These are phyloP conservation scores for Synanthedon vespiformis DNA, from an alignment of 2,888 invertebrate species.

Conservation along the genomic window DNA sequence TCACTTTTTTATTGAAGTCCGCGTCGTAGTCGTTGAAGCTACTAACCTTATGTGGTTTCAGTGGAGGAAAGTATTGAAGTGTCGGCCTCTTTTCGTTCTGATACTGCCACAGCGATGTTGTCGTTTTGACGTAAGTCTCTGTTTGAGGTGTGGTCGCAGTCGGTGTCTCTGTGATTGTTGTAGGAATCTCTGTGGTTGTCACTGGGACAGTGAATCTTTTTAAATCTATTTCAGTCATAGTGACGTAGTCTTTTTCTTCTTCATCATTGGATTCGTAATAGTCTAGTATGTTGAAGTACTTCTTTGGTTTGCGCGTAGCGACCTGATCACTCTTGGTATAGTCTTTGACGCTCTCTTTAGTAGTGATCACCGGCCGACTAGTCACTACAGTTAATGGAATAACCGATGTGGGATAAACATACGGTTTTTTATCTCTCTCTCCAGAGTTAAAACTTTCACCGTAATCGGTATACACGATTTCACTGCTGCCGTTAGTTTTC, in stretches of 20 bases:
- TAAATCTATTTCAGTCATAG: conserved; percentile 42
- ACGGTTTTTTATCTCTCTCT: neutral
- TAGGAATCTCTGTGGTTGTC: neutral
- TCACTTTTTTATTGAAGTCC: conserved; percentile 29
- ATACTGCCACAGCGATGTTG: conserved; percentile 14
- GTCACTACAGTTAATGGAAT: neutral
- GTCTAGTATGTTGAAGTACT: conserved; percentile 29
- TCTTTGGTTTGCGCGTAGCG: conserved; percentile 22
- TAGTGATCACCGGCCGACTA: neutral
- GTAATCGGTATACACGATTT: conserved; percentile 33
- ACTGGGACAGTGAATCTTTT: conserved; percentile 31
- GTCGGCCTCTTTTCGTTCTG: conserved; percentile 41
- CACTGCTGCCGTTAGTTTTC: conserved; percentile 36
- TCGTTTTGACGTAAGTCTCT: conserved; percentile 1
- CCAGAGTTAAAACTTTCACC: conserved; percentile 34
- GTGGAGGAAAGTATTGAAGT: conserved; percentile 54
- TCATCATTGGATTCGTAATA: conserved; percentile 47
- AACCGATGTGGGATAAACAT: conserved; percentile 16
- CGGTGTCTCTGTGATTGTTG: neutral
- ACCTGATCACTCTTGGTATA: neutral
- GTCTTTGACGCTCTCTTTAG: neutral
- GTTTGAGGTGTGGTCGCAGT: neutral
- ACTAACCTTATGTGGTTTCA: conserved; percentile 21
- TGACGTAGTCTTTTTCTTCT: conserved; percentile 36
- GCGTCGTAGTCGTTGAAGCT: conserved; percentile 29